Evolutionary conservation across 2,797 vertebrate species (phyloP), one percentile per base, ranked within the genome.

Genomic region (Gobionotothen gibberifrons): DNA sequence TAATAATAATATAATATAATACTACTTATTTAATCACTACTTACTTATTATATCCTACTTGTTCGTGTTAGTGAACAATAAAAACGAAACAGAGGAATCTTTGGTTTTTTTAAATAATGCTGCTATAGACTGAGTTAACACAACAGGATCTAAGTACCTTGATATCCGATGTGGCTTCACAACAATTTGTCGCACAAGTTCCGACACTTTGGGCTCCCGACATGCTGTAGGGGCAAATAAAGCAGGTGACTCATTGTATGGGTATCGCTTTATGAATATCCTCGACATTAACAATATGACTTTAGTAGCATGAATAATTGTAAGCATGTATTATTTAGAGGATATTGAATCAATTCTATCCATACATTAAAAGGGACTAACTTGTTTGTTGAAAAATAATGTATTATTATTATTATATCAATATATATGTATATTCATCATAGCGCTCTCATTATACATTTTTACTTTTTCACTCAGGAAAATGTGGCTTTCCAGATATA

Each of bases 131-230:
- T 39, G 1, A 32, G 46, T 32, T 16, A 22, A 52, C 2, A 49
- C 3, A 3, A 9, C 17, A 26, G 15, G 22, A 22, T 49, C 5
- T 4, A 1, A 59, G 48, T 22, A 98, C 97, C 96, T 96, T 76
- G 93, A 94, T 62, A 93, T 88, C 70, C 91, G 90, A 74, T 93
- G 94, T 61, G 94, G 90, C 51, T 94, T 94, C 81, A 96, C 90
- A 69, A 97, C 90, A 89, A 73, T 96, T 91, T 96, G 95, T 67
- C 80, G 94, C 91, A 98, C 97, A 82, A 97, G 93, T 81, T 96
- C 96, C 58, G 97, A 96, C 83, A 96, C 94, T 93, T 95, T 98
- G 77, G 96, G 96, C 85, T 97, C 96, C 83, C 92, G 93, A 91
- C 97, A 98, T 59, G 94, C 97, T 98, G 88, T 67, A 84, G 73